Evolutionary conservation across 1,140 invertebrate species (phyloP).

Genomic region (Atta cephalotes): DNA sequence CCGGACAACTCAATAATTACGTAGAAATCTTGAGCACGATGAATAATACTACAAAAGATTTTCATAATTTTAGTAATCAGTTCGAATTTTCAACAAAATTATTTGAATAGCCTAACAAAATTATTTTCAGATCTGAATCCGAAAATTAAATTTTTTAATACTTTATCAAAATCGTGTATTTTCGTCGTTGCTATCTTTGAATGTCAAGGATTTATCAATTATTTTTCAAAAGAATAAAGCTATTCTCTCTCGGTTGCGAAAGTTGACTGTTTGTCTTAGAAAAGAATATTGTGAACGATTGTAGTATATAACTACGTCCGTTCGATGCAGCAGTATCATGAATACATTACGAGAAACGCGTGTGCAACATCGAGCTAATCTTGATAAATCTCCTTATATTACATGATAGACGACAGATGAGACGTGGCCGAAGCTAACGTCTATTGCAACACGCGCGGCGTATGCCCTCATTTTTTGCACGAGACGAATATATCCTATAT

Average conservation of each 20-base stretch:
- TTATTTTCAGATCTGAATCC: too few relatives aligned
- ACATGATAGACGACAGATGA: slow-evolving; percentile 33
- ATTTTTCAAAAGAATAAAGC: background rate
- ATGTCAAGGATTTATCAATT: background rate
- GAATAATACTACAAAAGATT: too few relatives aligned
- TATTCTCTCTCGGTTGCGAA: background rate
- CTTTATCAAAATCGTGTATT: background rate
- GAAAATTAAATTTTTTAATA: too few relatives aligned
- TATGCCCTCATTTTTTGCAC: slow-evolving; percentile 5
- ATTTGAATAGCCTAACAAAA: too few relatives aligned
- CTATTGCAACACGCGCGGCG: background rate
- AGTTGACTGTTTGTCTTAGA: background rate
- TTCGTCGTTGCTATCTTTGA: background rate
- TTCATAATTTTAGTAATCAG: too few relatives aligned
- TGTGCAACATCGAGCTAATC: slow-evolving; percentile 17
- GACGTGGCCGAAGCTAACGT: slow-evolving; percentile 31
- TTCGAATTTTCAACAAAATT: too few relatives aligned
- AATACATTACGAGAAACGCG: slow-evolving; percentile 25
- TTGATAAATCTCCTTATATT: slow-evolving; percentile 57
- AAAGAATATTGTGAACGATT: slow-evolving; percentile 20
- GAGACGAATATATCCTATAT: slow-evolving; percentile 23
- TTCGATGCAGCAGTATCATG: background rate
- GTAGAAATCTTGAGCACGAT: too few relatives aligned
- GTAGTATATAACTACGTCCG: slow-evolving; percentile 9
- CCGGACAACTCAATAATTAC: too few relatives aligned